Evolutionary conservation across 92 coral and sea anemone genomes (phyloP), one percentile per base, ranked within the genome.

Genomic region (Zoanthus sociatus): DNA sequence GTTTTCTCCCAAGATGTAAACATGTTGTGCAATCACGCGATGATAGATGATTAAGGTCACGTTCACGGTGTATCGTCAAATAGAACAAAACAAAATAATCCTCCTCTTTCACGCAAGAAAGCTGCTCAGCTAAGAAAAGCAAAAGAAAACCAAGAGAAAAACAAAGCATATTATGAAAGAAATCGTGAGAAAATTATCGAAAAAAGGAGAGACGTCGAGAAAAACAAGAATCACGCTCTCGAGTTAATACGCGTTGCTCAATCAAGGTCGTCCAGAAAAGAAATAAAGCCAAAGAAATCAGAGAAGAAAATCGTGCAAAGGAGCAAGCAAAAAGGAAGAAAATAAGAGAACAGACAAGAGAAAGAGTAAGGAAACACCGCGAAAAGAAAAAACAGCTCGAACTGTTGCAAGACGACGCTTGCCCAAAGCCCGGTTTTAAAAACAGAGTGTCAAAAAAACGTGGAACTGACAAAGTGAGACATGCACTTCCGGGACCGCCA

Each of bases 281-380:
- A 50, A 17, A 48, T 54, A 76, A 47, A 76, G 82, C 64, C 10
- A 77, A 77, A 44, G 37, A 77, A 14, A 17, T 12, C 18, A 77
- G 64, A 77, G 82, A 48, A 21, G 14, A 14, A 17, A 21, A n/a
- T 16, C 64, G 82, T 16, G 44, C 67, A 1, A 11, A 48, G 12
- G 82, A 50, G 3, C 82, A 9, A 4, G 66, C 16, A 11, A 77
- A 15, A 51, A 76, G 61, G 33, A 10, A 51, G 53, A 77, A 77
- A 21, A 9, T 1, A 77, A 77, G 82, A 77, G 82, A 50, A 9
- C 64, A 48, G 64, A 77, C 66, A 48, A 47, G 82, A 48, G 82
- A 77, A 77, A 17, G 37, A 77, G 82, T 77, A 7, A 77, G 82
- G 51, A 77, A 7, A 14, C 9, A 77, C 53, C 66, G 66, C 53